Conservation (phyloP, 1,140 invertebrate genomes). For the Belonocnema kinseyi region DNA sequence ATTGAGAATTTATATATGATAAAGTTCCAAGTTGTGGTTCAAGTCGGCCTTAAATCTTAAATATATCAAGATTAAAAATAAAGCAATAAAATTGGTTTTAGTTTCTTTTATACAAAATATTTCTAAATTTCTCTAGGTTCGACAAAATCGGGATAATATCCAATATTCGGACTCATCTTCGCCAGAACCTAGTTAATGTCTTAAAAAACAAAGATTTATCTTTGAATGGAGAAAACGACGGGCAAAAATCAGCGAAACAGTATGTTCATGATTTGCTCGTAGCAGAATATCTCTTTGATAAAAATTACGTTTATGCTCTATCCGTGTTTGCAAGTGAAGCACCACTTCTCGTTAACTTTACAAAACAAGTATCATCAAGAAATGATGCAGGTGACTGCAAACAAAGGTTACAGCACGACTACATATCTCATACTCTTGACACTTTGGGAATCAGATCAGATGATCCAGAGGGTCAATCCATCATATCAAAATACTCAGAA, state of each 20-base stretch:
- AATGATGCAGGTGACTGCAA: constrained; percentile 35
- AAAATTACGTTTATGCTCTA: constrained; percentile 69
- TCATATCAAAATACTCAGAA: constrained; percentile 63
- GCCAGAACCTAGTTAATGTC: constrained; percentile 70
- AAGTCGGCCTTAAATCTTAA: too few species aligned
- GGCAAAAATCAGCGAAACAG: constrained; percentile 68
- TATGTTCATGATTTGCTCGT: constrained; percentile 72
- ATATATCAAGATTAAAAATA: too few species aligned
- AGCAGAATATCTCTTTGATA: constrained; percentile 71
- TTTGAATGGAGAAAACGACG: constrained; percentile 50
- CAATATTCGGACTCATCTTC: constrained; percentile 69
- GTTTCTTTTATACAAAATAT: too few species aligned
- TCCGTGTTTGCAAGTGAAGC: constrained; percentile 73
- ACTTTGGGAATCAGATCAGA: constrained; percentile 67
- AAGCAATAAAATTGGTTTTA: too few species aligned
- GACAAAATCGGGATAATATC: constrained; percentile 72
- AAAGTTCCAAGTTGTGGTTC: too few species aligned
- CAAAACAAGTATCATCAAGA: constrained; percentile 53
- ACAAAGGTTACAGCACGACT: constrained; percentile 68
- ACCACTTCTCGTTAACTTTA: constrained; percentile 68
- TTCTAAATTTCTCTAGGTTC: constrained; percentile 60
- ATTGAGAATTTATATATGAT: too few species aligned
- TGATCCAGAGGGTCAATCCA: constrained; percentile 59
- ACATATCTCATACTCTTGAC: constrained; percentile 67
- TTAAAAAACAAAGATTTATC: constrained; percentile 65